These are phyloP conservation scores for Pammene fasciana DNA, from an alignment of 2,888 invertebrate species.

Conservation along the genomic window DNA sequence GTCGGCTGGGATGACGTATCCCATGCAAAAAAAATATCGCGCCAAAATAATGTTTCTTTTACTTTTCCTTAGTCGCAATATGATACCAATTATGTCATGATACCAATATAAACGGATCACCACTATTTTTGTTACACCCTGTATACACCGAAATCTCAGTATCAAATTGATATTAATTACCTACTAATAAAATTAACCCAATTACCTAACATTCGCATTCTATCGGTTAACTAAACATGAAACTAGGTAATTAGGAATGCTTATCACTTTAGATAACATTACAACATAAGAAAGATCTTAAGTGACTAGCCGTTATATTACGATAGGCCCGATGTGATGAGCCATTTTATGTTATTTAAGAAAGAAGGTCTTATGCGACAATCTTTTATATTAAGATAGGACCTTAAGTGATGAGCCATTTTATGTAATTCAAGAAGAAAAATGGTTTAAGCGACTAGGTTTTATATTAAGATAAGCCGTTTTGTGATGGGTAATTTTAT, in stretches of 20 bases:
- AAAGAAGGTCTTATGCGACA: too few relatives aligned
- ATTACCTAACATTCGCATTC: constrained; percentile 20
- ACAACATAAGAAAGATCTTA: constrained; percentile 14
- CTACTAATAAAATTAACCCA: constrained; percentile 13
- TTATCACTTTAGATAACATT: constrained; percentile 53
- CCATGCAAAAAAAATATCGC: too few relatives aligned
- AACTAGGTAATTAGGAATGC: constrained; percentile 62
- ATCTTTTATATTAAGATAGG: not conserved
- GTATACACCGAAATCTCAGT: too few relatives aligned
- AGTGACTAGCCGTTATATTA: not conserved
- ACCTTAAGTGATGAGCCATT: not conserved
- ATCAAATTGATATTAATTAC: not conserved
- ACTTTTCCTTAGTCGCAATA: too few relatives aligned
- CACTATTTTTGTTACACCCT: too few relatives aligned
- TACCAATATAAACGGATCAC: too few relatives aligned
- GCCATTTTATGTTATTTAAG: too few relatives aligned
- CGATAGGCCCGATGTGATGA: too few relatives aligned
- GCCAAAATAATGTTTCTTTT: too few relatives aligned
- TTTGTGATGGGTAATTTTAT: constrained; percentile 9
- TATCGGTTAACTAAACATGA: constrained; percentile 48
- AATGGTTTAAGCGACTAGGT: too few relatives aligned
- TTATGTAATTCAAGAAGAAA: constrained; percentile 23
- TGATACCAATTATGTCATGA: too few relatives aligned
- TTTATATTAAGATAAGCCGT: not conserved
- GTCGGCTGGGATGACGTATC: too few relatives aligned